A percentile compares a stretch with the other conserved stretches of the same genome.
These are phyloP conservation scores for Eupsilia transversa DNA, from an alignment of 2,888 invertebrate genomes.

Conservation along the genomic window DNA sequence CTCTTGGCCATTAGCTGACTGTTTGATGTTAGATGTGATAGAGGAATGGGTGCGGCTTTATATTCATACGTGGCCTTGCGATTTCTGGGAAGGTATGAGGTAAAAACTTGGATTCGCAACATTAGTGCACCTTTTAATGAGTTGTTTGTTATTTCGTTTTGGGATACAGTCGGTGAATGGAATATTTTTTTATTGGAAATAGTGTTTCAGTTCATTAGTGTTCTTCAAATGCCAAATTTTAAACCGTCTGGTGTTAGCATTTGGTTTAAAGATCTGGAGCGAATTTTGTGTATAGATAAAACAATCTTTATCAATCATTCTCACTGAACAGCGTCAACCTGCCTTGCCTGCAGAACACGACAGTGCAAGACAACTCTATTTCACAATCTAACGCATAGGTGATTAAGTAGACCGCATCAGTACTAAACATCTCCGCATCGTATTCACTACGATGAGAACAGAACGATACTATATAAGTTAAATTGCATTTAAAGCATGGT, in stretches of 20 bases:
- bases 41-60: conserved; percentile 70
- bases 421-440: conserved; percentile 55
- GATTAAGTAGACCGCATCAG: conserved; percentile 56
- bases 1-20: conserved; percentile 77
- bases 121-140: conserved; percentile 52
- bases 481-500: conserved; percentile 70
- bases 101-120: conserved; percentile 56
- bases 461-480: conserved; percentile 60
- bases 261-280: neutral
- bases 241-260: neutral
- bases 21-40: conserved; percentile 71
- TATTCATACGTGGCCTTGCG: conserved; percentile 66
- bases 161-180: conserved; percentile 20
- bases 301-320: neutral
- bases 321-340: neutral
- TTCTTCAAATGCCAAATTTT: neutral
- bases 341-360: neutral
- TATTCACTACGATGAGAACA: conserved; percentile 61
- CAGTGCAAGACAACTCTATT: conserved; percentile 27
- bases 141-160: conserved; percentile 46
- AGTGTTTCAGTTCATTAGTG: conserved; percentile 19
- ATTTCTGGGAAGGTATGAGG: conserved; percentile 66
- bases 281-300: neutral
- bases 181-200: conserved; percentile 23
- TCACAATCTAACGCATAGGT: conserved; percentile 47